Base-by-base conservation (phyloP, 2,888 invertebrate genomes). In the Agriopis leucophaearia region DNA sequence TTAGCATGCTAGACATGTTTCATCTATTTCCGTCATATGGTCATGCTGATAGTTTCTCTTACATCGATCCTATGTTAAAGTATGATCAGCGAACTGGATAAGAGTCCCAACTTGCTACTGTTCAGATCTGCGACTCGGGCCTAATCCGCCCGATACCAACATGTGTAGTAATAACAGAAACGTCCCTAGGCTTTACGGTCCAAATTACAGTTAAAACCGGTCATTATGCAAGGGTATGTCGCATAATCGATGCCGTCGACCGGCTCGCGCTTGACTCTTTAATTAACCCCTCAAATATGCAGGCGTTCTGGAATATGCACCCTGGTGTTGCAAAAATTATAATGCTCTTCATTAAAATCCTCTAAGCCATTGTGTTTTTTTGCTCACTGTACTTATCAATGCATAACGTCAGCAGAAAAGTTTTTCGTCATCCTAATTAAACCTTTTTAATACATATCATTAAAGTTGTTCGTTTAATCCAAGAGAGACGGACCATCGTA, bases 181-280 rank as follows among this genome's bases (percentile, higher is more conserved):
- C 77, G 75, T 71, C 71, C 51, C 77, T 77, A 78, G 78, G 76
- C 77, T 80, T 82, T 81, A 84, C 83, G 82, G 86, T 86, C 84
- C 86, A 88, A 89, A 63, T 90, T 88, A 87, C 81, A 80, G 79
- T 84, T 87, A 86, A 88, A 85, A 88, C 84, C 83, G 82, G 77
- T 84, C 81, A 85, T 84, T 85, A 57, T 51, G 52, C 50, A 47
- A 55, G 58, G 62, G 5, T 27, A 27, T 5, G 67, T 58, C 44
- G 47, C 40, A 57, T 51, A 62, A 52, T 56, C 56, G 44, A 62
- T 54, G 66, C 15, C 62, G 35, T 62, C 60, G 18, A 55, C 27
- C 72, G 65, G 62, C 57, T 67, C 57, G 57, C 68, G 75, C 72
- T 78, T 75, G 73, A 76, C 77, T 69, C 61, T 62, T 69, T 71